Conservation (phyloP, 2,888 invertebrate species). For the Cataglyphis altisquamis region DNA sequence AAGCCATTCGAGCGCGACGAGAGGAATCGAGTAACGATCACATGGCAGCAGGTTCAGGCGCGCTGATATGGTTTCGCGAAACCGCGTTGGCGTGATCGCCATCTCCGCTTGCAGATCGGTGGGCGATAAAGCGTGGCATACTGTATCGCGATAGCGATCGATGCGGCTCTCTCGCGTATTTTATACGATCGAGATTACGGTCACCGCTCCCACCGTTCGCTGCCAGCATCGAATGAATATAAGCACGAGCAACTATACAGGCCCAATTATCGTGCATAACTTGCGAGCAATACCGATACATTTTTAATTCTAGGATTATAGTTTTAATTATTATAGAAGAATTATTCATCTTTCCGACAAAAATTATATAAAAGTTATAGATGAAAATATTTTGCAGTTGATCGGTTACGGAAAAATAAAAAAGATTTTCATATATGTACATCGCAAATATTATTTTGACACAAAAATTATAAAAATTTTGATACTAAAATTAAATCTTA, state of each 20-base stretch:
- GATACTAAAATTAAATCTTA: neutral
- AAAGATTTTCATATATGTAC: neutral
- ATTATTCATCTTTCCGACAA: neutral
- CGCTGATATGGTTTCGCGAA: constrained; percentile 47
- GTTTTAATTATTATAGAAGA: neutral
- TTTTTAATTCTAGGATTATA: neutral
- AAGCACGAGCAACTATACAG: constrained; percentile 48
- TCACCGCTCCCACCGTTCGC: constrained; percentile 30
- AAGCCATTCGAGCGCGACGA: constrained; percentile 45
- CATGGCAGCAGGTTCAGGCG: neutral
- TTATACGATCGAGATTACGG: constrained; percentile 38
- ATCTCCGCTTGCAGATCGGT: constrained; percentile 46
- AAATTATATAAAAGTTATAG: neutral
- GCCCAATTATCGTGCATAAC: constrained; percentile 70
- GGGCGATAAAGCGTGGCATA: constrained; percentile 34
- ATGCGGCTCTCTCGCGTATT: constrained; percentile 24
- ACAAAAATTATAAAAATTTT: too few species aligned
- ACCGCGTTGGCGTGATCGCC: constrained; percentile 28
- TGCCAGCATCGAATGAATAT: constrained; percentile 35
- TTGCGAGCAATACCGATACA: constrained; percentile 22
- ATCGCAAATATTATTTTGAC: neutral
- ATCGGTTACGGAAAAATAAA: neutral
- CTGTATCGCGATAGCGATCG: constrained; percentile 30
- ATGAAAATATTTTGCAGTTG: neutral
- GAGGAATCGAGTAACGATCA: constrained; percentile 39